A percentile compares a stretch with the other conserved stretches of the same genome.
phyloP scores from a whole-genome alignment of 2,888 invertebrate species.

The Petrophora chlorosata region DNA sequence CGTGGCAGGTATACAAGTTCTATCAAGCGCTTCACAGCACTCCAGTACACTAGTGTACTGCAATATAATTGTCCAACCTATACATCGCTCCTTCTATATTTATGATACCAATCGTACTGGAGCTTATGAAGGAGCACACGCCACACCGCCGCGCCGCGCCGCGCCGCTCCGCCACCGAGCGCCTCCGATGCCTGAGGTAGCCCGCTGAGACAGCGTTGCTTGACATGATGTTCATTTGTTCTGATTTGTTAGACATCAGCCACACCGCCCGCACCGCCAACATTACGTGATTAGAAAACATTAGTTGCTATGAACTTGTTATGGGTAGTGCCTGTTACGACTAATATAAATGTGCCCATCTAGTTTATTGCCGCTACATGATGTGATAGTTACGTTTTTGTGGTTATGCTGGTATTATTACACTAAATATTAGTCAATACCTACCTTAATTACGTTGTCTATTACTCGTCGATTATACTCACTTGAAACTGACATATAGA shows the following conservation, averaged over 20 bases:
- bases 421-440: not conserved
- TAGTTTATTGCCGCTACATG: slow-evolving; percentile 34
- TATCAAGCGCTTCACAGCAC: too few relatives aligned
- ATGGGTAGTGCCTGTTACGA: slow-evolving; percentile 32
- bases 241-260: slow-evolving; percentile 69
- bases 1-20: too few relatives aligned
- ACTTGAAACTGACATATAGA: too few relatives aligned
- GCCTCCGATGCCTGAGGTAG: slow-evolving; percentile 38
- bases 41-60: too few relatives aligned
- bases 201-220: slow-evolving; percentile 64
- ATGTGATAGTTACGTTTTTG: slow-evolving; percentile 17
- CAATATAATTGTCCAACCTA: too few relatives aligned
- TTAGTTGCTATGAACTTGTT: slow-evolving; percentile 40
- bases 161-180: too few relatives aligned
- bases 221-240: slow-evolving; percentile 71
- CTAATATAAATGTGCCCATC: slow-evolving; percentile 35
- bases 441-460: too few relatives aligned
- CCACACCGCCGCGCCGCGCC: too few relatives aligned
- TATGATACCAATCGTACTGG: not conserved
- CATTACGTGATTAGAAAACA: slow-evolving; percentile 63
- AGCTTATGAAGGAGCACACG: not conserved
- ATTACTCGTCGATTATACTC: too few relatives aligned
- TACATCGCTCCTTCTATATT: too few relatives aligned
- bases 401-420: slow-evolving; percentile 10
- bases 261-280: slow-evolving; percentile 46